Evolutionary conservation across 2,797 vertebrate genomes (phyloP), one percentile per base, ranked within the genome.

Genomic region (Schizopygopsis pylzovi): DNA sequence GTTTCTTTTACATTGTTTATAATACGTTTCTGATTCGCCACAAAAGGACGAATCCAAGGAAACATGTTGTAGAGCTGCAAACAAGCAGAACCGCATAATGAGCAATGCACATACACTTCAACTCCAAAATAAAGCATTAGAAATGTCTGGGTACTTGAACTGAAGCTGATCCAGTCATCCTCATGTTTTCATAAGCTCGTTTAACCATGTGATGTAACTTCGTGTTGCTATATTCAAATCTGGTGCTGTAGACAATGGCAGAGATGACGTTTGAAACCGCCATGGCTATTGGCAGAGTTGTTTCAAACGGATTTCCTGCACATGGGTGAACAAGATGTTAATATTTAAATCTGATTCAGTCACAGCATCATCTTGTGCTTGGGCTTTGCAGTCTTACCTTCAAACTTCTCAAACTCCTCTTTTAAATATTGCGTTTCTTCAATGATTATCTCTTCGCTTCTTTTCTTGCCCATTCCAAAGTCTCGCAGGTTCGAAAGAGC

Each of bases 401-500:
- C 4, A n/a, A 76, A 6, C 5, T 41, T 8, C 49, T 84, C 68
- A 79, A 90, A 76, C 20, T 87, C 84, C 22, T 78, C 43, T 82
- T 25, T 86, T 13, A 94, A 63, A 82, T 82, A 28, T 2, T n/a
- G 20, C 12, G 84, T 76, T 78, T 94, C 94, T 67, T 93, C 92
- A 2, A 86, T 81, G n/a, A 93, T 93, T 79, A 81, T 92, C 39
- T 73, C 89, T 63, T 94, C 92, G n/a, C 45, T 90, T 12, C 85
- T 47, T 65, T 28, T 92, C 84, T 89, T 94, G 20, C 93, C 92
- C 93, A 93, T 94, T 63, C 93, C 93, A 86, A 93, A 94, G 25
- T 93, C 92, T 78, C 81, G 92, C 8, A 94, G 88, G 4, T 88
- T 94, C 0, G 86, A 68, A 1, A 94, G 22, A 33, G 92, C 87